Base-by-base conservation (phyloP, 2,797 vertebrate genomes). In the Thaleichthys pacificus region DNA sequence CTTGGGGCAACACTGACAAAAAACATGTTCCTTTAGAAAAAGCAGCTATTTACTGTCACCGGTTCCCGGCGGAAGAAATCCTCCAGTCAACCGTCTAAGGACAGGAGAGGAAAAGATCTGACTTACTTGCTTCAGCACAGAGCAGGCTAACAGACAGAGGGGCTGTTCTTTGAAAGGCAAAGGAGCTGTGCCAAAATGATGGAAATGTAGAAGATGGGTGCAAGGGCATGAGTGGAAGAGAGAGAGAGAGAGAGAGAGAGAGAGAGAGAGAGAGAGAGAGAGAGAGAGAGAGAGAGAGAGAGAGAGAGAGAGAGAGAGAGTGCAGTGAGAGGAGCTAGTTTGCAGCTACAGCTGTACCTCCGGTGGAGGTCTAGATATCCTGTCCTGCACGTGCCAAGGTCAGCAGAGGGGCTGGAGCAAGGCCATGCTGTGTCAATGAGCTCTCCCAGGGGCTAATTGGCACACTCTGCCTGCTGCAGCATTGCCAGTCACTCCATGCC, bases 381-480 rank as follows among this genome's bases (percentile, higher is more conserved):
- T 76, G 54, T 78, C 69, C 67, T 81, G 75, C 81, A 70, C 69
- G 72, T 57, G 78, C 57, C 82, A 87, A 88, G 83, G 86, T 87
- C 83, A 81, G 73, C 69, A 74, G 68, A 71, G 78, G 63, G 72
- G 61, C 66, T 80, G 76, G 74, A 83, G 71, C 73, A 69, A 9
- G 47, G 75, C 76, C 77, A 78, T 9, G 22, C 71, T 61, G 73
- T 83, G 79, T 80, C 83, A 79, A 9, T 73, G 70, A 60, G 80
- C 61, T 78, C 76, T 76, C 71, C 74, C 77, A 75, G 76, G 74
- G 78, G 78, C 69, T 66, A 79, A 77, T 77, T 21, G 26, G 38
- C 68, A 76, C 74, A 73, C 73, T 81, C 70, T 62, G 67, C 65
- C 76, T 74, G 76, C 70, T 74, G 69, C 70, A 74, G 68, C 71